These are phyloP conservation scores for Plodia interpunctella DNA, from an alignment of 1,140 invertebrate genomes.

Conservation along the genomic window DNA sequence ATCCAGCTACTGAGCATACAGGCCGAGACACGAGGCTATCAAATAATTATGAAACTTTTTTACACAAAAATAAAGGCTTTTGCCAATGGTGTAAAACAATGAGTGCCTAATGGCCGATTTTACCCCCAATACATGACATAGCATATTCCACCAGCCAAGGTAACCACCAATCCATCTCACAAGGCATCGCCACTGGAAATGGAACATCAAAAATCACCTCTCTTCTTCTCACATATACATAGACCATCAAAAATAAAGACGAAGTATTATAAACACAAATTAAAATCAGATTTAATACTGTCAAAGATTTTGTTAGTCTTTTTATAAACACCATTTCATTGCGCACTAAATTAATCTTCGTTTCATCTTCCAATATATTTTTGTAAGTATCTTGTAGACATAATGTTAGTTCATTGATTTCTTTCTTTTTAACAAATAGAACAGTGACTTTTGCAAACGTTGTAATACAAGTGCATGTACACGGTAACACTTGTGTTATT, in stretches of 20 bases:
- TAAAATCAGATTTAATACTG: not conserved
- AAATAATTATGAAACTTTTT: no score
- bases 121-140: not conserved
- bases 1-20: no score
- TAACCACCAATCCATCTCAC: conserved; percentile 2
- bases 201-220: not conserved
- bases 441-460: not conserved
- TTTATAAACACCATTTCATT: not conserved
- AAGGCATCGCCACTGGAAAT: not conserved
- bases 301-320: not conserved
- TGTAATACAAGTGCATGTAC: not conserved
- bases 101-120: no score
- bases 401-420: not conserved
- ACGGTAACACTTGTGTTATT: not conserved
- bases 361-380: not conserved
- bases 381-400: not conserved
- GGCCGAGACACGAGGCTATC: no score
- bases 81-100: no score
- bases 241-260: not conserved
- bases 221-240: not conserved
- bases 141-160: conserved; percentile 2
- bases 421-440: not conserved
- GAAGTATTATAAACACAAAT: not conserved
- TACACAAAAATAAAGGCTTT: no score
- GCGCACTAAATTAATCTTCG: not conserved